Conservation (phyloP, 2,113 vertebrate genomes). For the Sylvia atricapilla region DNA sequence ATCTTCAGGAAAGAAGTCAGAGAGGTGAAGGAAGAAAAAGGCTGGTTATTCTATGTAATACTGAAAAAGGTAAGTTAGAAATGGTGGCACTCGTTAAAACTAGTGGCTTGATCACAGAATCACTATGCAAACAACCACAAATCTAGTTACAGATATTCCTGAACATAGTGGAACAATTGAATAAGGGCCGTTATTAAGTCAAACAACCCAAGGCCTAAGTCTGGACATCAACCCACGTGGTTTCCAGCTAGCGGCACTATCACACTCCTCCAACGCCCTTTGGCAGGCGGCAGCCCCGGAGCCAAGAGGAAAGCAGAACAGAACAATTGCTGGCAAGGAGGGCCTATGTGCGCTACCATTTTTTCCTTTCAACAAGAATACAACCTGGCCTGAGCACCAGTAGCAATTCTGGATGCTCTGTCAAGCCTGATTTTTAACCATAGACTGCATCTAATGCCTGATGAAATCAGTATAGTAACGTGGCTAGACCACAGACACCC, state of each 20-base stretch:
- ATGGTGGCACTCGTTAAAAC: neutral
- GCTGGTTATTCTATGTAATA: neutral
- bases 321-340: rapidly evolving
- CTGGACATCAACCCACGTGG: neutral
- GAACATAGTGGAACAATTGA: neutral
- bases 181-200: neutral
- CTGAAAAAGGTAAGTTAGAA: neutral
- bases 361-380: rapidly evolving
- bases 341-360: rapidly evolving
- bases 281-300: neutral
- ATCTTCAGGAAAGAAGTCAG: neutral
- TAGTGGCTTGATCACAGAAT: neutral
- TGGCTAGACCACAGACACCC: rapidly evolving
- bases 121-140: neutral
- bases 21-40: neutral
- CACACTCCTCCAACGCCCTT: neutral
- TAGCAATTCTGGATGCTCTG: neutral
- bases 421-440: neutral
- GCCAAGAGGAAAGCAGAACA: no score
- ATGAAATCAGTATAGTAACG: neutral
- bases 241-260: neutral
- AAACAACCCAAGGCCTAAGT: neutral
- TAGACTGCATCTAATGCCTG: no score
- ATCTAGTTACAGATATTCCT: neutral
- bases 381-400: no score